These are phyloP conservation scores for Habroteleia sp. DNA, from an alignment of 2,888 invertebrate genomes.

Conservation along the genomic window DNA sequence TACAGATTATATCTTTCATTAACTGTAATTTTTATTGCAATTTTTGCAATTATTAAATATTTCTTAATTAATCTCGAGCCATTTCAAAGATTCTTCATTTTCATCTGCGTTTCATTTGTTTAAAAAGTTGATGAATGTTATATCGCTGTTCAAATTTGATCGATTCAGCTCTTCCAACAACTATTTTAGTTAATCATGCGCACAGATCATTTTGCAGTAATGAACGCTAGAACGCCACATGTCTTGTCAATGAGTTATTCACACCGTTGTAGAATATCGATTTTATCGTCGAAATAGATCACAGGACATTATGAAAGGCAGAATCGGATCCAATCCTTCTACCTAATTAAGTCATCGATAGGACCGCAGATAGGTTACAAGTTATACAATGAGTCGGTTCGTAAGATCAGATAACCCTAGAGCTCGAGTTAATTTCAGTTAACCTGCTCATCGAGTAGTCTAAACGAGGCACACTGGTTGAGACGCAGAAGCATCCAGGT, in stretches of 20 bases:
- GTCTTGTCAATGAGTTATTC: conserved; percentile 17
- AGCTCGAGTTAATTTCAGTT: conserved; percentile 49
- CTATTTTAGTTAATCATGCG: not conserved
- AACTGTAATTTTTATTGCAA: too few species aligned
- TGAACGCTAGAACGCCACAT: not conserved
- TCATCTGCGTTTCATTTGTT: too few species aligned
- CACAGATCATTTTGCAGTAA: not conserved
- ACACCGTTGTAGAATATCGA: conserved; percentile 8
- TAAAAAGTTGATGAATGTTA: too few species aligned
- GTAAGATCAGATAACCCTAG: conserved; percentile 52
- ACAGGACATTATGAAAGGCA: conserved; percentile 18
- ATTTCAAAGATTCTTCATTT: too few species aligned
- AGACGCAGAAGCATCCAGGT: conserved; percentile 36
- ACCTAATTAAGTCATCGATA: conserved; percentile 53
- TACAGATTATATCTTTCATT: too few species aligned
- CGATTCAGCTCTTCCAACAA: too few species aligned
- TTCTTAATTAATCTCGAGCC: too few species aligned
- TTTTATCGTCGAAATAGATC: conserved; percentile 37
- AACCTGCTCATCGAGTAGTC: conserved; percentile 41
- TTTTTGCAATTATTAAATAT: too few species aligned
- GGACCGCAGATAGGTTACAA: conserved; percentile 47
- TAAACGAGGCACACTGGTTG: conserved; percentile 25
- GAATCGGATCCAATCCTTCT: conserved; percentile 18
- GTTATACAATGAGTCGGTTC: conserved; percentile 44
- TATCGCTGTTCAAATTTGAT: too few species aligned